A percentile compares a stretch with the other conserved stretches of the same genome.
phyloP scores from a whole-genome alignment of 2,113 vertebrate species.

The Ophiodon elongatus region DNA sequence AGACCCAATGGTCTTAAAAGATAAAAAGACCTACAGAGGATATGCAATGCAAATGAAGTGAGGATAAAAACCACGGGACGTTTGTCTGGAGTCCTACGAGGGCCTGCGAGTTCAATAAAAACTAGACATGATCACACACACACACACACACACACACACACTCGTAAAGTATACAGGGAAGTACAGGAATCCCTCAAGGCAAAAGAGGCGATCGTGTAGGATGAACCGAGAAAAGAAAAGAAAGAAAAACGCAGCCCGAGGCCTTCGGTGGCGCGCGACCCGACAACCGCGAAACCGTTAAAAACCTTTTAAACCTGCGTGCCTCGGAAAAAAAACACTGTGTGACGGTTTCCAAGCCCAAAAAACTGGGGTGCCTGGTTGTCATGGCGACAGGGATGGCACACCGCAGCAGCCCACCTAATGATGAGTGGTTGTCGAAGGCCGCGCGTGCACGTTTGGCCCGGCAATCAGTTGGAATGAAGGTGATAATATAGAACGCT shows the following conservation, averaged over 20 bases:
- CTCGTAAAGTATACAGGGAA: not conserved
- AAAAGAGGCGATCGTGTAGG: not conserved
- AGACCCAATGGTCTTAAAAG: conserved; percentile 71
- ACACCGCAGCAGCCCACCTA: conserved; percentile 54
- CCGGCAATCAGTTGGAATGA: conserved; percentile 67
- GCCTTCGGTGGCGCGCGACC: not conserved
- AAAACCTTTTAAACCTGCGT: conserved; percentile 24
- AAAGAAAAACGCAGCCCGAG: not conserved
- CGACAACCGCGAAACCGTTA: not conserved
- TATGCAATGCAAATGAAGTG: conserved; percentile 41
- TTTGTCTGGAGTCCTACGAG: conserved; percentile 32
- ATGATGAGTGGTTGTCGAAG: conserved; percentile 70
- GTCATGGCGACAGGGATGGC: conserved; percentile 70
- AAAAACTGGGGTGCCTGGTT: conserved; percentile 54
- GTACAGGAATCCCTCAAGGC: not conserved
- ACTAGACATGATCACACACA: not conserved
- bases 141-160: not conserved
- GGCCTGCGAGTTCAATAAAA: conserved; percentile 13
- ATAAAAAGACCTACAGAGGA: conserved; percentile 71
- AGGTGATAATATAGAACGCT: conserved; percentile 71
- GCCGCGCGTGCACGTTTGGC: conserved; percentile 62
- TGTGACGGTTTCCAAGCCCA: conserved; percentile 50
- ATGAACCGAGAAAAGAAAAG: not conserved
- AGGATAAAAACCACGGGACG: conserved; percentile 40
- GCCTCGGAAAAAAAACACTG: conserved; percentile 24